Evolutionary conservation across 2,888 invertebrate genomes (phyloP).

Genomic region (Fragum sueziense): DNA sequence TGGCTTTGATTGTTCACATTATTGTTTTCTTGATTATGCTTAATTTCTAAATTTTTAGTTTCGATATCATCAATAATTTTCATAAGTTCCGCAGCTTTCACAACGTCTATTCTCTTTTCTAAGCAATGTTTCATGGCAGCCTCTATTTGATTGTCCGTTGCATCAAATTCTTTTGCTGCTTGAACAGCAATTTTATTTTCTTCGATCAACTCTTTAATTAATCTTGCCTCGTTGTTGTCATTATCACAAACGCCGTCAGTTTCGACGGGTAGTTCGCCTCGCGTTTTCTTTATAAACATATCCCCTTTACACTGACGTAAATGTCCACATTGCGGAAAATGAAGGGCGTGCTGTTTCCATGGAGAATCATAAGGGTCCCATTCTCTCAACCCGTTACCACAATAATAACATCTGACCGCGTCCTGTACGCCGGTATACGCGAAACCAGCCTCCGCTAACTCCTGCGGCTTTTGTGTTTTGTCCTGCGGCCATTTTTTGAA

Average conservation of each 20-base stretch:
- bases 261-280: background rate
- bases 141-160: background rate
- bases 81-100: slow-evolving; percentile 2
- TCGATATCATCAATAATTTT: background rate
- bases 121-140: background rate
- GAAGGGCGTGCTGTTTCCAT: slow-evolving; percentile 19
- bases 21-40: background rate
- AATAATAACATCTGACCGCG: slow-evolving; percentile 21
- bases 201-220: background rate
- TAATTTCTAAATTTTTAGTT: background rate
- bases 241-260: slow-evolving; percentile 8
- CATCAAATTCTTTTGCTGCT: slow-evolving; percentile 10
- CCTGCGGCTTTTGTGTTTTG: background rate
- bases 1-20: background rate
- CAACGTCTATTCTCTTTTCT: background rate
- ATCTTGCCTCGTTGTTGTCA: background rate
- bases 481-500: slow-evolving; percentile 12
- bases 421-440: slow-evolving; percentile 23
- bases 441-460: slow-evolving; percentile 26
- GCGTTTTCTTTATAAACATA: background rate
- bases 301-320: slow-evolving; percentile 21
- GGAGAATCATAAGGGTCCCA: slow-evolving; percentile 12
- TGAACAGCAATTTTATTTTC: background rate
- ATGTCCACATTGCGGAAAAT: slow-evolving; percentile 7
- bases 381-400: slow-evolving; percentile 4